Base-by-base conservation (phyloP, 92 coral and sea anemone species). In the Epizoanthus illoricatus region DNA sequence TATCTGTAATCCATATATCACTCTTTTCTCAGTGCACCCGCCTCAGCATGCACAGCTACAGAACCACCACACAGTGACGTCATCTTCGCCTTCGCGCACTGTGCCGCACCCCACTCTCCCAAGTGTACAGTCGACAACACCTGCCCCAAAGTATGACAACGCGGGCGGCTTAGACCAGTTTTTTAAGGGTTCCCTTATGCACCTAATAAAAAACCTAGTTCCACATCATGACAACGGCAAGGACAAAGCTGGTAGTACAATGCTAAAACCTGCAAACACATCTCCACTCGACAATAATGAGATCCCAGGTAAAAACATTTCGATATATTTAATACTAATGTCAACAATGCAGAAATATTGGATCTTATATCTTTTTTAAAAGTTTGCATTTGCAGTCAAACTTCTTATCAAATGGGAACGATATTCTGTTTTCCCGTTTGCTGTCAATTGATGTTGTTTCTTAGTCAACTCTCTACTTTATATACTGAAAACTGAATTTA, bases 181-280 rank as follows among this genome's bases (percentile, higher is more conserved):
- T 21, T 63, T 78, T 24, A 78, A 78, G 57, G 82, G 82, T 28
- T 63, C 82, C 10, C 49, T 78, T n/a, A 78, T 78, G 82, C 66
- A 78, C 15, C 21, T 78, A 78, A 78, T 78, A 62, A 62, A 78
- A 78, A 70, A 40, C 5, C 61, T 78, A 41, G 47, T 78, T 61
- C 82, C 82, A 52, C 82, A 78, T 9, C 63, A 78, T 54, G 71
- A 78, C 33, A 41, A 78, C 36, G 57, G 15, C 40, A 75, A 62
- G 49, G 59, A 21, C 24, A 19, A 24, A 17, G 0, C 43, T 43
- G 70, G 57, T 7, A 28, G 17, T 40, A 65, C 43, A 18, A 17
- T 62, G 3, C 67, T 58, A 62, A 76, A 76, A 41, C 69, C 81
- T n/a, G 59, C 71, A 62, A 45, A 47, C 43, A 43, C 42, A n/a